A percentile compares a stretch with the other conserved stretches of the same genome.
These are phyloP conservation scores for Xylocampa areola DNA, from an alignment of 2,888 invertebrate genomes.

Conservation along the genomic window DNA sequence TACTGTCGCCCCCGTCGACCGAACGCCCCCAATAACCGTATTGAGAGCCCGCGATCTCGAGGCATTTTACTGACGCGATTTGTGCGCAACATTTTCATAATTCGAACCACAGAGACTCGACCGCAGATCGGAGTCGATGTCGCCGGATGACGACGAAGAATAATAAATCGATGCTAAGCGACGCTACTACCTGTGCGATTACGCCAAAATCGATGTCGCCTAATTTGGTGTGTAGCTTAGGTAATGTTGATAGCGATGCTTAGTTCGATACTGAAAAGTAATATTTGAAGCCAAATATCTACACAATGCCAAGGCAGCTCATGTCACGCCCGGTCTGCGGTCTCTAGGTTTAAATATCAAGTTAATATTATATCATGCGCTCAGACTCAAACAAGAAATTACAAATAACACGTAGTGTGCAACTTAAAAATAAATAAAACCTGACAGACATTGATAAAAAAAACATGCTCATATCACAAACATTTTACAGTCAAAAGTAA, in stretches of 20 bases:
- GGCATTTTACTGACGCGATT: constrained; percentile 68
- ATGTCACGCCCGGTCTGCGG: constrained; percentile 56
- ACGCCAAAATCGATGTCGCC: constrained; percentile 30
- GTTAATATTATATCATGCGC: constrained; percentile 72
- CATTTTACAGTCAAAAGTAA: constrained; percentile 17
- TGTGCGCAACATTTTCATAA: constrained; percentile 33
- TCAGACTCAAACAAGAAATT: constrained; percentile 85
- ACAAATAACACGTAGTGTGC: constrained; percentile 68
- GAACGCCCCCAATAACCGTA: constrained; percentile 70
- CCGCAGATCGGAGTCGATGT: constrained; percentile 51
- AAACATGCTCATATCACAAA: constrained; percentile 59
- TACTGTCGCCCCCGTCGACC: constrained; percentile 70
- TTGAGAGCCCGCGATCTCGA: constrained; percentile 72
- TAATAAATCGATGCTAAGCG: constrained; percentile 46
- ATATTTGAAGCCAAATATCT: constrained; percentile 27
- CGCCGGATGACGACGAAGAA: constrained; percentile 16
- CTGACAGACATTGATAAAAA: constrained; percentile 40
- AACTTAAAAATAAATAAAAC: constrained; percentile 63
- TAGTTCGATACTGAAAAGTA: constrained; percentile 48
- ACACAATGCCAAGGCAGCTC: constrained; percentile 42
- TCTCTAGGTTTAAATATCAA: constrained; percentile 51
- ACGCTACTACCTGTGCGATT: constrained; percentile 33
- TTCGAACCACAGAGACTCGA: constrained; percentile 38
- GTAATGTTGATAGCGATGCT: constrained; percentile 49
- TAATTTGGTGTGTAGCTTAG: constrained; percentile 18